phyloP scores from a whole-genome alignment of 2,888 invertebrate genomes.

The Callyntrura guangdongensis region DNA sequence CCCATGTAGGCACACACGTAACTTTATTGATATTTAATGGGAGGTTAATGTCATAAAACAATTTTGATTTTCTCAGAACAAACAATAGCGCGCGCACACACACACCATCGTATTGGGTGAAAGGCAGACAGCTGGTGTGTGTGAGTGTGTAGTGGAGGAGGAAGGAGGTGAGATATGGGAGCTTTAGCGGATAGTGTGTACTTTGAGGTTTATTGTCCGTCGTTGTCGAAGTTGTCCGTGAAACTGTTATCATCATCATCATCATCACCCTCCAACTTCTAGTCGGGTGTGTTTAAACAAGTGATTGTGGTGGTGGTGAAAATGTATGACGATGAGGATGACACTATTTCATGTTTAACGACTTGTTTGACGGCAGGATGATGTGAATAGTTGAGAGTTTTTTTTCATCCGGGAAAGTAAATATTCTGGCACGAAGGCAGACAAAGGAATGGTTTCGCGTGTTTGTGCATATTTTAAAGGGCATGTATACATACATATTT shows the following conservation, averaged over 20 bases:
- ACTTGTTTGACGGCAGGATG: neutral
- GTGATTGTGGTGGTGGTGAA: neutral
- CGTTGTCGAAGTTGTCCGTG: neutral
- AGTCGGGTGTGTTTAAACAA: neutral
- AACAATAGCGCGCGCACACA: no score
- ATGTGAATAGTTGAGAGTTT: neutral
- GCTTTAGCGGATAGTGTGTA: neutral
- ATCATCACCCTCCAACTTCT: no score
- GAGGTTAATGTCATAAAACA: no score
- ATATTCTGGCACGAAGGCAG: no score
- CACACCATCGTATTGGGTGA: neutral
- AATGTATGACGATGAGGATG: neutral
- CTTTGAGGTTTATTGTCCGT: neutral
- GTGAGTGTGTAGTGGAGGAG: neutral
- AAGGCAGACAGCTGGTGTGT: neutral
- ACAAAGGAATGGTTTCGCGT: no score
- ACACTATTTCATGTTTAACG: conserved; percentile 15
- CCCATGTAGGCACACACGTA: no score
- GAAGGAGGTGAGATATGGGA: neutral
- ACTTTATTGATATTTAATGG: no score
- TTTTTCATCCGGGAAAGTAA: no score
- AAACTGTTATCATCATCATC: neutral
- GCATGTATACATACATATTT: no score
- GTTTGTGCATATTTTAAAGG: no score
- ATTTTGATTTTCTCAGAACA: no score